A percentile compares a stretch with the other conserved stretches of the same genome.
phyloP scores from a whole-genome alignment of 1,140 invertebrate species.

The Heliconius himera region DNA sequence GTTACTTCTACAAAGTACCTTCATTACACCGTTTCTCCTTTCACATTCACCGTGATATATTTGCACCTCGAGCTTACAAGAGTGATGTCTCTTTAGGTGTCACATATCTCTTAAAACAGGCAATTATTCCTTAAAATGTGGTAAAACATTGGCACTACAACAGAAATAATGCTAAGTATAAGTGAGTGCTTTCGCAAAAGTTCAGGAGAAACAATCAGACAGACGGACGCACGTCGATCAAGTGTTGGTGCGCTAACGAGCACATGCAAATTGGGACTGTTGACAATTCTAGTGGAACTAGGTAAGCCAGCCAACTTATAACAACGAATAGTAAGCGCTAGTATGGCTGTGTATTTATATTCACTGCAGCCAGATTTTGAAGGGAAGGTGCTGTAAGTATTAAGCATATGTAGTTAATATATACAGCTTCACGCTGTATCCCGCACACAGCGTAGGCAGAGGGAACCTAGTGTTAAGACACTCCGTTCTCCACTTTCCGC shows the following conservation, averaged over 20 bases:
- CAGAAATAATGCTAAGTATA: slow-evolving; percentile 46
- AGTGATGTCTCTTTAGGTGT: slow-evolving; percentile 35
- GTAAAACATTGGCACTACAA: slow-evolving; percentile 35
- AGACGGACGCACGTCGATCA: slow-evolving; percentile 71
- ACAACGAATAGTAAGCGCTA: not conserved
- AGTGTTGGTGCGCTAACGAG: slow-evolving; percentile 72
- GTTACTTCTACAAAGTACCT: not conserved
- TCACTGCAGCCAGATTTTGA: not conserved
- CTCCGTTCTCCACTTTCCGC: too few species aligned
- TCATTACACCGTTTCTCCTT: not conserved
- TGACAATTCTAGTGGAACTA: slow-evolving; percentile 62
- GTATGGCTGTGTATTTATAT: not conserved
- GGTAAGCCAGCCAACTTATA: slow-evolving; percentile 2
- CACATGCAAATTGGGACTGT: slow-evolving; percentile 70
- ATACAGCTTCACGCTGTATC: too few species aligned
- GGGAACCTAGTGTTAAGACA: too few species aligned
- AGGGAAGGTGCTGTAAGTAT: not conserved
- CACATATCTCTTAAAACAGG: slow-evolving; percentile 23
- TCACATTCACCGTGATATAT: slow-evolving; percentile 1
- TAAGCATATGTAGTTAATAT: not conserved
- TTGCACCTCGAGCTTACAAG: not conserved
- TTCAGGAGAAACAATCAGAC: slow-evolving; percentile 52
- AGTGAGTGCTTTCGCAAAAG: slow-evolving; percentile 47
- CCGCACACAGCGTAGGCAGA: too few species aligned
- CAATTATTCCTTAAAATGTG: slow-evolving; percentile 36